Base-by-base conservation (phyloP, 2,888 invertebrate species). In the Iselma pallidipennis region DNA sequence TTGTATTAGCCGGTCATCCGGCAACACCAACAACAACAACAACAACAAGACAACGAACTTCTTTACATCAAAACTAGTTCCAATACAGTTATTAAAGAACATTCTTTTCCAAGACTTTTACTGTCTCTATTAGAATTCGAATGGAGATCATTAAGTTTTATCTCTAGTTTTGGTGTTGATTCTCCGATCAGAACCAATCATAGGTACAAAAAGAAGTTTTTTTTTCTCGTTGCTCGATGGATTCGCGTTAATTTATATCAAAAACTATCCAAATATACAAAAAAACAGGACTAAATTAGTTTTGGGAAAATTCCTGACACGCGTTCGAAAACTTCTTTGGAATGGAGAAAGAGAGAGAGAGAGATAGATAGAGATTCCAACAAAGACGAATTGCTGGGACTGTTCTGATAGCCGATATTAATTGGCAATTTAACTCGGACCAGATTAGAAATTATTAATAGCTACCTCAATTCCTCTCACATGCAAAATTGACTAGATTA, bases 61-160 rank as follows among this genome's bases (percentile, higher is more conserved):
- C 2, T 37, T 37, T 16, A 37, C 37, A 37, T 37, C 9, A 5
- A 16, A 37, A 37, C 37, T 37, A 37, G 16, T n/a, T n/a, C n/a
- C n/a, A n/a, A n/a, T n/a, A n/a, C n/a, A n/a, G n/a, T n/a, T n/a
- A n/a, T n/a, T n/a, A n/a, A n/a, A n/a, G n/a, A n/a, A n/a, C n/a
- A n/a, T n/a, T n/a, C n/a, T n/a, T 54, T 55, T 31, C 55, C 14
- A 37, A n/a, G 4, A 48, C 31, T 59, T 57, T 57, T 52, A 57
- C 56, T 45, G 58, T 56, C 53, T 29, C 54, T 62, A 53, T 55
- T 62, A 49, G 19, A 49, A 49, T 16, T 28, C 25, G 57, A 66
- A 66, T 60, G 53, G 56, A 63, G 63, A 61, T 66, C 60, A 59
- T 53, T 50, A 49, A 54, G 52, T 56, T 62, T 62, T 66, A 66